A percentile compares a stretch with the other conserved stretches of the same genome.
Conservation (phyloP, 2,113 vertebrate genomes). For the Pycnonotus jocosus region DNA sequence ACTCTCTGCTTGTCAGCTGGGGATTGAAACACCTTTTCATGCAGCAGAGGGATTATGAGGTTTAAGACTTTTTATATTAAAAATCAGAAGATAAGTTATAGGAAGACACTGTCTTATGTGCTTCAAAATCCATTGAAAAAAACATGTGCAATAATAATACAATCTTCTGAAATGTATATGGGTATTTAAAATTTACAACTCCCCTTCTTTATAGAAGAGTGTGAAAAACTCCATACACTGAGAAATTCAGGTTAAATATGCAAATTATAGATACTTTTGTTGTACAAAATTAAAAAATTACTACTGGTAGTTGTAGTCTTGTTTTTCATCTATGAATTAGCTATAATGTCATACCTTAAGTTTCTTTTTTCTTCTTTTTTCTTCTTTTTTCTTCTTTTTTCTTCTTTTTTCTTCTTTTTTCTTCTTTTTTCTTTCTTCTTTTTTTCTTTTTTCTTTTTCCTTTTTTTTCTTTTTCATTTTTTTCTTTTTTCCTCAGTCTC, state of each 20-base stretch:
- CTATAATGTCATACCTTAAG: neutral
- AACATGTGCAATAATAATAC: neutral
- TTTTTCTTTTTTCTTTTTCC: neutral
- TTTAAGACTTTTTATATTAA: neutral
- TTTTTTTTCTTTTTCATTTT: neutral
- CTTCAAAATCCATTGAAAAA: neutral
- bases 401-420: neutral
- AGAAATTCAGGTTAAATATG: neutral
- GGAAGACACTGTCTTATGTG: neutral
- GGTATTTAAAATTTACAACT: neutral
- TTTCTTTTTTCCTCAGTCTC: neutral
- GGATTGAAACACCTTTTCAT: neutral
- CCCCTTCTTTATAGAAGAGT: neutral
- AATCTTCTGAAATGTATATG: neutral
- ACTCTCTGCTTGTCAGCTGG: neutral
- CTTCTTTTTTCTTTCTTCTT: too few species aligned
- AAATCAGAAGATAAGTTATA: neutral
- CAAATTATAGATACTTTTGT: neutral
- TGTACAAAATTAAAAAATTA: neutral
- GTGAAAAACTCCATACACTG: neutral
- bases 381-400: neutral
- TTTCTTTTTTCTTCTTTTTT: neutral
- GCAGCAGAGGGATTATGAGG: neutral
- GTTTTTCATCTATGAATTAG: neutral
- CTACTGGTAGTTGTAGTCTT: neutral